phyloP scores from a whole-genome alignment of 2,113 vertebrate species.

The Aramus guarauna region DNA sequence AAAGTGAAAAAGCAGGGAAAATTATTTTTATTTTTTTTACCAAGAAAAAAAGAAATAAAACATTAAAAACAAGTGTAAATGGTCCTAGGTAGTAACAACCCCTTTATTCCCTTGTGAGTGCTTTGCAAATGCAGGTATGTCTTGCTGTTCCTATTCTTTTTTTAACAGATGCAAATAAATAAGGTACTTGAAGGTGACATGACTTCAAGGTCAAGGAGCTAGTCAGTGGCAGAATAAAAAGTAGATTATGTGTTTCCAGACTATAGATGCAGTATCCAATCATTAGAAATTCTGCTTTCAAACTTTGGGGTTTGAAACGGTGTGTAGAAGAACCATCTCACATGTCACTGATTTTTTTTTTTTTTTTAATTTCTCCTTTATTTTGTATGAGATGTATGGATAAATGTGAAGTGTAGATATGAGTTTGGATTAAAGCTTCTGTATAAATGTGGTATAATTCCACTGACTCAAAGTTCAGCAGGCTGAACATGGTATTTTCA shows the following conservation, averaged over 20 bases:
- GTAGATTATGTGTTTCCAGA: background rate
- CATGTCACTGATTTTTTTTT: background rate
- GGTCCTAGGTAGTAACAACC: background rate
- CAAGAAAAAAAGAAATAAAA: background rate
- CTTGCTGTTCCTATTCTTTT: background rate
- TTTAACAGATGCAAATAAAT: background rate
- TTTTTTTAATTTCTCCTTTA: background rate
- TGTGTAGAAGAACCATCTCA: background rate
- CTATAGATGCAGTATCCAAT: background rate
- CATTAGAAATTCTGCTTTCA: background rate
- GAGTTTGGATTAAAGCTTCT: background rate
- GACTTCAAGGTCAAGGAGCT: background rate
- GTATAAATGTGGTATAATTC: background rate
- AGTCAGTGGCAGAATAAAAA: background rate
- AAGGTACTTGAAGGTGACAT: background rate
- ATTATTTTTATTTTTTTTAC: background rate
- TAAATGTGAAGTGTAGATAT: background rate
- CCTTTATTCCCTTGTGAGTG: background rate
- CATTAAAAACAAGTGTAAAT: background rate
- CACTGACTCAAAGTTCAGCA: background rate
- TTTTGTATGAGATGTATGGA: background rate
- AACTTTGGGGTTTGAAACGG: background rate
- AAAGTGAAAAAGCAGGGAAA: background rate
- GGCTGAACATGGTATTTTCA: background rate
- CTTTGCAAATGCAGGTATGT: background rate